Evolutionary conservation across 2,888 invertebrate genomes (phyloP), one percentile per base, ranked within the genome.

Genomic region (Heliconius charithonia): DNA sequence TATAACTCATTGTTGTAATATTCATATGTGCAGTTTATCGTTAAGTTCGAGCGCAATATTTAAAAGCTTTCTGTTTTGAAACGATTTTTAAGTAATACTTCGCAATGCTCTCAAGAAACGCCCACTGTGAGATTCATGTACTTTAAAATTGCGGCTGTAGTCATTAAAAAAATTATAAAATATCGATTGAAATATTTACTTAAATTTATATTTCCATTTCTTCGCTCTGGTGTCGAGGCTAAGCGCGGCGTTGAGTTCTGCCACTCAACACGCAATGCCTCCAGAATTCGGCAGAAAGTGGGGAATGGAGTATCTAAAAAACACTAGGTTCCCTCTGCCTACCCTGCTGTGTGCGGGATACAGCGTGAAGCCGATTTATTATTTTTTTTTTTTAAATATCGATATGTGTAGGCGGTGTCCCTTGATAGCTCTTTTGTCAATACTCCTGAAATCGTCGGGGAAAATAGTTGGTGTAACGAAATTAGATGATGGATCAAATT

Each of bases 131-230:
- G 62, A 77, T 75, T 62, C 75, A 62, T 45, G 66, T 77, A 71
- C 75, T 80, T 66, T 66, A 75, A 75, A 75, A 75, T 79, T 65
- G 77, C 75, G 70, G 63, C 25, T 62, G 45, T 27, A 63, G 29
- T 16, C 75, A 25, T 75, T 75, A 66, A 75, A 78, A 76, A 69
- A 76, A 77, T 77, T 72, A 77, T 72, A 75, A 71, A 71, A 71
- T 71, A 66, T 67, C 71, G 66, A 59, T n/a, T n/a, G n/a, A n/a
- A n/a, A n/a, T n/a, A n/a, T n/a, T n/a, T n/a, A n/a, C n/a, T n/a
- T n/a, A n/a, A n/a, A n/a, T n/a, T n/a, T n/a, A n/a, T n/a, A n/a
- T n/a, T n/a, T n/a, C n/a, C n/a, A n/a, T n/a, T n/a, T n/a, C n/a
- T n/a, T n/a, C n/a, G n/a, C n/a, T n/a, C n/a, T n/a, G n/a, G n/a